phyloP scores from a whole-genome alignment of 1,140 invertebrate species.

The Grapholita molesta region DNA sequence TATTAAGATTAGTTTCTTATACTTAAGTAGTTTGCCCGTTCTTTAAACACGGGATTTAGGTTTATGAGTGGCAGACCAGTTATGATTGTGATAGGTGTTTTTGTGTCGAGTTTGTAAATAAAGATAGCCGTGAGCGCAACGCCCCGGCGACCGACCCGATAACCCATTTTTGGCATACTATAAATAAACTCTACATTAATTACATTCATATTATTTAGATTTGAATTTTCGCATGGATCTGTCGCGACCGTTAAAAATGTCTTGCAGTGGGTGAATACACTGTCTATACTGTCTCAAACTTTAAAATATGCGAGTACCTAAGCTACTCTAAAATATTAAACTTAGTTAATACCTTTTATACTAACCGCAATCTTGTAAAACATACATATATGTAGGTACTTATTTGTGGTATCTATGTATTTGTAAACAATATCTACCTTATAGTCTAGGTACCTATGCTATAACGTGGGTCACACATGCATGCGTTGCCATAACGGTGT shows the following conservation, averaged over 20 bases:
- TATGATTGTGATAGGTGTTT: not conserved
- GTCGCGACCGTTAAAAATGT: too few relatives aligned
- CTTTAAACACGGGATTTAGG: not conserved
- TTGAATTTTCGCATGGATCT: too few relatives aligned
- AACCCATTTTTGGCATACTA: conserved; percentile 3
- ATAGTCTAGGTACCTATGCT: not conserved
- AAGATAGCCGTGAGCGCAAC: conserved; percentile 6
- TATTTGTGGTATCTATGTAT: too few relatives aligned
- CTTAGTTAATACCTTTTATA: too few relatives aligned
- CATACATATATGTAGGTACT: too few relatives aligned
- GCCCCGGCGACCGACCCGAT: conserved; percentile 11
- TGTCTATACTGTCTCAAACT: not conserved
- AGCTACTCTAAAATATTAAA: too few relatives aligned
- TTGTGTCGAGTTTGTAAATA: conserved; percentile 8
- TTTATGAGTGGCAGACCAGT: not conserved
- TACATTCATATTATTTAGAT: not conserved
- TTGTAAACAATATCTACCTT: too few relatives aligned
- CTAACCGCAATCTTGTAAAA: too few relatives aligned
- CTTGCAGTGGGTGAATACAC: not conserved
- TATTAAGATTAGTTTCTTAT: not conserved
- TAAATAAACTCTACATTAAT: not conserved
- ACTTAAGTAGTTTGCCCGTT: not conserved
- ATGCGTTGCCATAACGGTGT: too few relatives aligned
- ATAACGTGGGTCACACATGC: too few relatives aligned
- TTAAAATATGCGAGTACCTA: not conserved